phyloP scores from a whole-genome alignment of 2,113 vertebrate species.

The Bagarius yarrelli region DNA sequence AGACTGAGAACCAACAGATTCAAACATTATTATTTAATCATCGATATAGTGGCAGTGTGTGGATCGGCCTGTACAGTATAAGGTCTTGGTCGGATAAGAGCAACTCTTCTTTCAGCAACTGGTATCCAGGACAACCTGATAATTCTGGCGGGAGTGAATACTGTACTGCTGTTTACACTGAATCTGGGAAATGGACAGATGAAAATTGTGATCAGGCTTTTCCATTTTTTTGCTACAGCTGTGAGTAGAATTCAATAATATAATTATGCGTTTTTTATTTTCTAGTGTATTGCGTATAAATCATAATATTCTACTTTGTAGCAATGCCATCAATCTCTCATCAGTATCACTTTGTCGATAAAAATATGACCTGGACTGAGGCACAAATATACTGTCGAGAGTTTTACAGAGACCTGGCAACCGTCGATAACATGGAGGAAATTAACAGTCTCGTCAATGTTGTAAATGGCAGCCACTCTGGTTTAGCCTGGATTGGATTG shows the following conservation, averaged over 20 bases:
- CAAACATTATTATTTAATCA: background rate
- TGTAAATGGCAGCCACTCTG: constrained; percentile 19
- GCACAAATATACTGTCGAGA: constrained; percentile 22
- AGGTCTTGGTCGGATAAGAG: constrained; percentile 42
- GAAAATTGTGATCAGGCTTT: background rate
- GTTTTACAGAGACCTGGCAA: constrained; percentile 37
- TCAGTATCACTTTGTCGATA: constrained; percentile 26
- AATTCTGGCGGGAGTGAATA: background rate
- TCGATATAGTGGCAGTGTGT: background rate
- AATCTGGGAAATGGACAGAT: constrained; percentile 1
- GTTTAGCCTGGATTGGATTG: constrained; percentile 39
- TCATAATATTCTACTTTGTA: background rate
- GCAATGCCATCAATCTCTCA: background rate
- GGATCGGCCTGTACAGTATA: constrained; percentile 42
- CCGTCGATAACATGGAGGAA: constrained; percentile 29
- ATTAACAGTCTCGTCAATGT: constrained; percentile 15
- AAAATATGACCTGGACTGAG: constrained; percentile 19
- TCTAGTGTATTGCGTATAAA: background rate
- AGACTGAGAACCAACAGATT: constrained; percentile 4
- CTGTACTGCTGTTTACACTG: constrained; percentile 15
- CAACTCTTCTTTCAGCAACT: constrained; percentile 35
- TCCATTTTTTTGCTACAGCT: constrained; percentile 12
- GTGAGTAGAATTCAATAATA: background rate
- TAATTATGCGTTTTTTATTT: no score
- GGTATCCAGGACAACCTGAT: constrained; percentile 22